These are phyloP conservation scores for Stegastes partitus DNA, from an alignment of 2,113 vertebrate species.

Conservation along the genomic window DNA sequence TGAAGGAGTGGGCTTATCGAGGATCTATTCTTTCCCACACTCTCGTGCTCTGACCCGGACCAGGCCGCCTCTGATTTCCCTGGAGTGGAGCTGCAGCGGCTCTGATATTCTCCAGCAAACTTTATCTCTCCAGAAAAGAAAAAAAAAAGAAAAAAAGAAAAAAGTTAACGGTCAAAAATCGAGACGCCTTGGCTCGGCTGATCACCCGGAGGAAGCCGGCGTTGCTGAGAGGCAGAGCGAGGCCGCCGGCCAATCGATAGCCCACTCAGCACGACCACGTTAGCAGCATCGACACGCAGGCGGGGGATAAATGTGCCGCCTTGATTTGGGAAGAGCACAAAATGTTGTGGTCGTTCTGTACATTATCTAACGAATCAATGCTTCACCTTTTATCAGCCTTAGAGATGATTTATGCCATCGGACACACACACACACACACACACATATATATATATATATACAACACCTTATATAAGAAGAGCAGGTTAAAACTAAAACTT, in stretches of 20 bases:
- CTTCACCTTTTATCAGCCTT: constrained; percentile 12
- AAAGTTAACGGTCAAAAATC: constrained; percentile 69
- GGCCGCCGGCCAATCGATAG: constrained; percentile 28
- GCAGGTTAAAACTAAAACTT: not conserved
- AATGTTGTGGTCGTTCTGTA: constrained; percentile 18
- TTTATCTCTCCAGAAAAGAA: constrained; percentile 65
- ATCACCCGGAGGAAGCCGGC: constrained; percentile 33
- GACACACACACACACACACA: too few species aligned
- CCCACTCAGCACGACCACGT: constrained; percentile 19
- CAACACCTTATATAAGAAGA: not conserved
- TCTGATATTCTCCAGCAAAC: constrained; percentile 65
- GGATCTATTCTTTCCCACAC: constrained; percentile 80
- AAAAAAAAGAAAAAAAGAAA: too few species aligned
- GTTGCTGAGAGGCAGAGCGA: not conserved
- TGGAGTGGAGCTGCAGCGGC: constrained; percentile 51
- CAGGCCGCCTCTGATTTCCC: constrained; percentile 79
- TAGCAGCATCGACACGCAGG: constrained; percentile 40
- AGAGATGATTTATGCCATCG: not conserved
- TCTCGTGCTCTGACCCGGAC: constrained; percentile 64
- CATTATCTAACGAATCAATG: constrained; percentile 31
- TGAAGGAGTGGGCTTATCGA: constrained; percentile 65
- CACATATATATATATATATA: too few species aligned
- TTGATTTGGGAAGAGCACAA: constrained; percentile 32
- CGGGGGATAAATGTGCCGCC: constrained; percentile 17
- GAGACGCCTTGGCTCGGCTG: constrained; percentile 51